Base-by-base conservation (phyloP, 2,888 invertebrate genomes). In the Morpho deidamia region DNA sequence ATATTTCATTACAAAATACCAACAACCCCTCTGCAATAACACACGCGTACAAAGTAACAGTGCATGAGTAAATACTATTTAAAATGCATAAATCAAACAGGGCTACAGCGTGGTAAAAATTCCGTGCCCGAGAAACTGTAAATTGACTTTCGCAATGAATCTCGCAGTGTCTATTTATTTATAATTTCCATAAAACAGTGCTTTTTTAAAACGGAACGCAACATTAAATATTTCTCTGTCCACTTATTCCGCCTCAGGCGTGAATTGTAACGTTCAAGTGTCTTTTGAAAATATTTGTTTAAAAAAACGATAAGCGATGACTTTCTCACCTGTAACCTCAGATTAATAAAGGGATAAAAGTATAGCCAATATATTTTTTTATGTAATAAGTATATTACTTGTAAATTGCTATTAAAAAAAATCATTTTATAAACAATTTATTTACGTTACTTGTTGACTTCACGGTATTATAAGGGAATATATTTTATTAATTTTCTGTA, bases 221-320 rank as follows among this genome's bases (percentile, higher is more conserved):
- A 72, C 71, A 70, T 74, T 70, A 70, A 78, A 78, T 74, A 70
- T 65, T 63, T 61, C 59, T 42, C 56, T 56, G 58, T 58, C 59
- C 53, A 57, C 60, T 57, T 51, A 54, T 54, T 52, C 48, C 48
- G 58, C 53, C 62, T 53, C 56, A 56, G 55, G 55, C 56, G 53
- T 58, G 57, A 61, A 58, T 65, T 64, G 68, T 71, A 69, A 66
- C 66, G 58, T 67, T 67, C 65, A 65, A 69, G 57, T 64, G 63
- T 65, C 12, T 49, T 35, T 66, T 65, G 62, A 65, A 68, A 74
- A 66, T 63, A 65, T 64, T 63, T 61, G 59, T 63, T 65, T 61
- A 49, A 48, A 51, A 59, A 65, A 62, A 62, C n/a, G 56, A 45
- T 47, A 58, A 60, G 35, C 50, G 54, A 53, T 44, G 52, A 54